Evolutionary conservation across 1,140 invertebrate genomes (phyloP).

Genomic region (Kradibia gibbosae): DNA sequence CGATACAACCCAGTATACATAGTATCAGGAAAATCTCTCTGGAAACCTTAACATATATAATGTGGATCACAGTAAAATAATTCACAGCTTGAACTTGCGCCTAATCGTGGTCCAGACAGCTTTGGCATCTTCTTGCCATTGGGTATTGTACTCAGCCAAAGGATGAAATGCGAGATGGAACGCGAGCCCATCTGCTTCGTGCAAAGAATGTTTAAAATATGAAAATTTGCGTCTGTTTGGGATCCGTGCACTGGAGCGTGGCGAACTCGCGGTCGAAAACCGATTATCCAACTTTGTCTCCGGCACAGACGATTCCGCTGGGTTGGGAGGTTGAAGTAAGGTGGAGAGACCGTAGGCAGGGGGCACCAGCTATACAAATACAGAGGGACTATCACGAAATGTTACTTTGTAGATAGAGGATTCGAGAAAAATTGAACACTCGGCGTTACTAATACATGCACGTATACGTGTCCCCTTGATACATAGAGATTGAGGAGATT

Average conservation of each 20-base stretch:
- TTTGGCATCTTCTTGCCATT: neutral
- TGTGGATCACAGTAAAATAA: no score
- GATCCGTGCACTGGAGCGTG: neutral
- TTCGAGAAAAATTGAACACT: neutral
- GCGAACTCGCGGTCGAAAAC: neutral
- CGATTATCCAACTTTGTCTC: constrained; percentile 2
- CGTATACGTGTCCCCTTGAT: neutral
- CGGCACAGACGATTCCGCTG: neutral
- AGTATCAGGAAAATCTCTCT: no score
- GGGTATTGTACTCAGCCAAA: neutral
- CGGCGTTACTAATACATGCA: neutral
- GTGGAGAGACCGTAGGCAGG: no score
- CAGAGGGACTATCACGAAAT: neutral
- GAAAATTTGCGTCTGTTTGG: neutral
- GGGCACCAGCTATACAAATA: neutral
- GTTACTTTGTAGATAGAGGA: neutral
- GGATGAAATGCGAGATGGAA: neutral
- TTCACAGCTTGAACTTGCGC: neutral
- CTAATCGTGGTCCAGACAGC: neutral
- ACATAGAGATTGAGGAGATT: neutral
- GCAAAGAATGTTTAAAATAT: constrained; percentile 20
- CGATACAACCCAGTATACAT: no score
- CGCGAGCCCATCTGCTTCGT: neutral
- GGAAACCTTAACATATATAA: no score
- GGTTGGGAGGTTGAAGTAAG: neutral